phyloP scores from a whole-genome alignment of 2,888 invertebrate species.

The Thymelicus lineola region DNA sequence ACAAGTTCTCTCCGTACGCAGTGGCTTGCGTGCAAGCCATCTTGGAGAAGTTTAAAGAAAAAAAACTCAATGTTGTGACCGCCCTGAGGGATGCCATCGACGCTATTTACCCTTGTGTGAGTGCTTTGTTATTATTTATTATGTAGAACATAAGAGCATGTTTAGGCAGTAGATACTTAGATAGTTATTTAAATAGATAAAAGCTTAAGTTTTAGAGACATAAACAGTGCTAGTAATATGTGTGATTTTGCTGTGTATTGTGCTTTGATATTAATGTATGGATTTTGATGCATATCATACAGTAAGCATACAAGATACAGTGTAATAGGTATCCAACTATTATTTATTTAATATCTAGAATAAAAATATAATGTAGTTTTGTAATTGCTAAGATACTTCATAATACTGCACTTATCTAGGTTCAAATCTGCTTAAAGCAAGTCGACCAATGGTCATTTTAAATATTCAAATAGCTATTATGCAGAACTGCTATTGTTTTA shows the following conservation, averaged over 20 bases:
- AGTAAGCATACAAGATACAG: too few species aligned
- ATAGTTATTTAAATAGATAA: too few species aligned
- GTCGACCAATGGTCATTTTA: not conserved
- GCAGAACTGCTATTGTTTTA: not conserved
- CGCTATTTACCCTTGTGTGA: conserved; percentile 92
- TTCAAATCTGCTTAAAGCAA: not conserved
- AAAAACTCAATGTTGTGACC: conserved; percentile 95
- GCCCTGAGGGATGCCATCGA: conserved; percentile 96
- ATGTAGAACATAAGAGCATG: too few species aligned
- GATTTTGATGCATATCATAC: too few species aligned
- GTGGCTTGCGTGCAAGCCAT: conserved; percentile 90
- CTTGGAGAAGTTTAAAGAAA: conserved; percentile 98
- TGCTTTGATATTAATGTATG: too few species aligned
- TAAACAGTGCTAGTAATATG: too few species aligned
- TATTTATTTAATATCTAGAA: too few species aligned
- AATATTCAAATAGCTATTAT: not conserved
- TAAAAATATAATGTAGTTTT: too few species aligned
- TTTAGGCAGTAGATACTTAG: too few species aligned
- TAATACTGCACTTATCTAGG: not conserved
- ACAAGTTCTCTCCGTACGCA: conserved; percentile 94
- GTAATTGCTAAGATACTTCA: too few species aligned
- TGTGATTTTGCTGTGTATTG: not conserved
- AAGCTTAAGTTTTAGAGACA: too few species aligned
- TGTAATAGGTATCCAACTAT: too few species aligned
- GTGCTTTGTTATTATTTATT: conserved; percentile 51